Conservation (phyloP, 2,113 vertebrate species). For the Lagopus muta region DNA sequence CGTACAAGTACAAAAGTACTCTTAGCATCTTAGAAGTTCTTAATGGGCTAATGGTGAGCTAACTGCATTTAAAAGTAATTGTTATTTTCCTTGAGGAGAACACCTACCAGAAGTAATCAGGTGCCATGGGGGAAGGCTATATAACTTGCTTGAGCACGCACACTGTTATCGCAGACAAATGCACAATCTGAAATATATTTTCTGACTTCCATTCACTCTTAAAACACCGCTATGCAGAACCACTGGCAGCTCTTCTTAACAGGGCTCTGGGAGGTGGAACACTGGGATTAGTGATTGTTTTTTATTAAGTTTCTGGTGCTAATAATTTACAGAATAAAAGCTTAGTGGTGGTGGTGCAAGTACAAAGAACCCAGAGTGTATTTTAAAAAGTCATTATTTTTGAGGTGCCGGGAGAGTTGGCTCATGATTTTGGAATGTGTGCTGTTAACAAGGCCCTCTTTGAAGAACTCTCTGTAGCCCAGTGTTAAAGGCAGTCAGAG, state of each 20-base stretch:
- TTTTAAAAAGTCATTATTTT: slow-evolving; percentile 66
- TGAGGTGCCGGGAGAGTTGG: slow-evolving; percentile 54
- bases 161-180: not conserved
- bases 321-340: slow-evolving; percentile 20
- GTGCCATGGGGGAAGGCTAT: rapidly evolving
- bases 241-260: not conserved
- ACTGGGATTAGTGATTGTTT: not conserved
- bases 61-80: not conserved
- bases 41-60: not conserved
- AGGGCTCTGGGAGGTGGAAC: not conserved
- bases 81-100: not conserved
- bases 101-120: not conserved
- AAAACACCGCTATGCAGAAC: not conserved
- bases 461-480: slow-evolving; percentile 59
- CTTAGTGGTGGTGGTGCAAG: rapidly evolving
- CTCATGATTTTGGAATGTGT: slow-evolving; percentile 56
- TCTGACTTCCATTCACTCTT: not conserved
- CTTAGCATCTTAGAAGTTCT: not conserved
- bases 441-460: slow-evolving; percentile 53
- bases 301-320: not conserved
- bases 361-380: slow-evolving; percentile 49
- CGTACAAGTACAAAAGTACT: not conserved
- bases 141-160: not conserved
- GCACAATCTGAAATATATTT: not conserved
- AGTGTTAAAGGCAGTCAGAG: slow-evolving; percentile 49